Conservation (phyloP, 1,140 invertebrate species). For the Agrypnia vestita region DNA sequence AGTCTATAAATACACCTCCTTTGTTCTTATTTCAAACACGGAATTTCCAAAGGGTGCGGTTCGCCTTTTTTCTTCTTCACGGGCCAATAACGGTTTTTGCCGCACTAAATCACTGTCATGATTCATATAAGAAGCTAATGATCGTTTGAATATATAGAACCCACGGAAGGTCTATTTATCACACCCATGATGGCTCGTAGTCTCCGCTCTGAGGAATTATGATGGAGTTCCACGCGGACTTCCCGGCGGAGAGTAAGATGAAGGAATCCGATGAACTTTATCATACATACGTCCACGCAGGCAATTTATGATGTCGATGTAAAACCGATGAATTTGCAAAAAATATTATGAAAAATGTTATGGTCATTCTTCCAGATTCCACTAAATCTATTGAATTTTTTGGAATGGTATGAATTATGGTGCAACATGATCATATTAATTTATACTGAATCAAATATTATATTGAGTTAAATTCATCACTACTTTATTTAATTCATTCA, state of each 20-base stretch:
- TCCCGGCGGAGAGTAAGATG: background rate
- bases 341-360: too few relatives aligned
- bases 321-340: too few relatives aligned
- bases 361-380: too few relatives aligned
- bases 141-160: slow-evolving; percentile 44
- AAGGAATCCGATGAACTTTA: background rate
- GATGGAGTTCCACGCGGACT: background rate
- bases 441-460: too few relatives aligned
- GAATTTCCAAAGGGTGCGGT: slow-evolving; percentile 13
- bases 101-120: slow-evolving; percentile 53
- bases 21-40: slow-evolving; percentile 2
- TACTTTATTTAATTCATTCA: too few relatives aligned
- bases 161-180: slow-evolving; percentile 47
- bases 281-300: background rate
- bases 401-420: too few relatives aligned
- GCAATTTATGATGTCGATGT: background rate
- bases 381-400: too few relatives aligned
- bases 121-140: slow-evolving; percentile 55
- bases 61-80: slow-evolving; percentile 1
- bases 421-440: too few relatives aligned
- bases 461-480: too few relatives aligned
- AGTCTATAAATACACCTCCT: slow-evolving; percentile 12
- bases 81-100: slow-evolving; percentile 23
- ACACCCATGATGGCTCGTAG: slow-evolving; percentile 18
- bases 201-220: background rate